A percentile compares a stretch with the other conserved stretches of the same genome.
phyloP scores from a whole-genome alignment of 2,888 invertebrate genomes.

The Platycheirus rosarum region DNA sequence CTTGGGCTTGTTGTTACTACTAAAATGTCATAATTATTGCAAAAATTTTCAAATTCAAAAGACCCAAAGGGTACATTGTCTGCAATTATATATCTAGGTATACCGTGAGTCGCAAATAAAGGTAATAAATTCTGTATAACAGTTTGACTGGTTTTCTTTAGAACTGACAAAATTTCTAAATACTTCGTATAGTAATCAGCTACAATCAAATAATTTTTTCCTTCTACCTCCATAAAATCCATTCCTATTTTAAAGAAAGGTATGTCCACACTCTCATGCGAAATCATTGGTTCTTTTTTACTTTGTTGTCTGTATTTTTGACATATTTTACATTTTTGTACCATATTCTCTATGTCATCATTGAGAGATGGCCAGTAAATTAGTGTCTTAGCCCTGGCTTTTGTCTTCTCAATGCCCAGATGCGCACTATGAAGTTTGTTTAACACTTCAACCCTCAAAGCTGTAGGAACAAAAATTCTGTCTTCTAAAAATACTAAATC shows the following conservation, averaged over 20 bases:
- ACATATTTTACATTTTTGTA: slow-evolving; percentile 25
- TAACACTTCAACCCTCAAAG: not conserved
- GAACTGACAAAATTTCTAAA: no score
- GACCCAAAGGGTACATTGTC: no score
- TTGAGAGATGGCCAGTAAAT: slow-evolving; percentile 6
- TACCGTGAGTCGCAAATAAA: no score
- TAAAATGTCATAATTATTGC: no score
- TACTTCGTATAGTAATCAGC: slow-evolving; percentile 72
- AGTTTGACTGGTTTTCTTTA: slow-evolving; percentile 36
- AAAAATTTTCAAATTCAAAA: no score
- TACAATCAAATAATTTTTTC: slow-evolving; percentile 72
- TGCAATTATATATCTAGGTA: no score
- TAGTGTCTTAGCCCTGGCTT: not conserved
- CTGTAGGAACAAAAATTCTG: slow-evolving; percentile 13
- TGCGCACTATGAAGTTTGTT: slow-evolving; percentile 7
- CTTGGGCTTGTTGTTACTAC: no score
- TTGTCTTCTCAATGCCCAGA: not conserved
- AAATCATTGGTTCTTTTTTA: slow-evolving; percentile 23
- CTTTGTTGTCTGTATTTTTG: slow-evolving; percentile 8
- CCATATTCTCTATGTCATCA: slow-evolving; percentile 13
- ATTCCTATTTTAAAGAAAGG: slow-evolving; percentile 71
- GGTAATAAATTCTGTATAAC: no score
- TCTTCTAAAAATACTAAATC: slow-evolving; percentile 25
- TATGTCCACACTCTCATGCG: slow-evolving; percentile 35
- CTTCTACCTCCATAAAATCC: slow-evolving; percentile 74